Evolutionary conservation across 2,888 invertebrate genomes (phyloP), one percentile per base, ranked within the genome.

Genomic region (Caradrina clavipalpis): DNA sequence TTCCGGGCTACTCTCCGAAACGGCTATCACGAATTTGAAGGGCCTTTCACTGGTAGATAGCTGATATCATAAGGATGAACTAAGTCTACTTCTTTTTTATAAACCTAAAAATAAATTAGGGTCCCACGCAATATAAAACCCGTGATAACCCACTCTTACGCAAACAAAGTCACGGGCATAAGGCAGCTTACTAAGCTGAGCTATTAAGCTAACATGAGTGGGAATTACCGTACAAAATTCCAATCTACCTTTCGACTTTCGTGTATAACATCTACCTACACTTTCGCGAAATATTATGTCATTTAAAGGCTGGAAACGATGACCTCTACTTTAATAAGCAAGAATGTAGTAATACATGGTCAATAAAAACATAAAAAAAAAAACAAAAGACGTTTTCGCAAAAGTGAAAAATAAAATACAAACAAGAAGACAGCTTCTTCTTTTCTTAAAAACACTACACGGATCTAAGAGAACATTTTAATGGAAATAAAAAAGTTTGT

Each of bases 401-500:
- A 74, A 65, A 65, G 17, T 42, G 13, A 39, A 19, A 62, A 70
- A 60, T 54, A 67, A 64, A 57, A 0, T 15, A 6, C 17, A 10
- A 21, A 64, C 56, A 21, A 15, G 65, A 51, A 54, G 60, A 77
- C 57, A 79, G 69, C 60, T 21, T 59, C 73, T 61, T 62, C 73
- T 61, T 66, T 78, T 74, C 47, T 15, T 63, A 73, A 81, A 83
- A 83, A 80, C 76, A 81, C 73, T 76, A 86, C 88, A 91, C 94
- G 95, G 94, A 94, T 94, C 92, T 94, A 81, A 45, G 73, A 69
- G 50, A 62, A 73, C 54, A 67, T 71, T 68, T 71, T 67, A 81
- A 82, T 84, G 83, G 84, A 82, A 87, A 91, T 74, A 90, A 91
- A 92, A 91, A 87, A 84, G 85, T 90, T 92, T 94, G 92, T 94